Evolutionary conservation across 2,797 vertebrate species (phyloP), one percentile per base, ranked within the genome.

Genomic region (Phoxinus dragarum): DNA sequence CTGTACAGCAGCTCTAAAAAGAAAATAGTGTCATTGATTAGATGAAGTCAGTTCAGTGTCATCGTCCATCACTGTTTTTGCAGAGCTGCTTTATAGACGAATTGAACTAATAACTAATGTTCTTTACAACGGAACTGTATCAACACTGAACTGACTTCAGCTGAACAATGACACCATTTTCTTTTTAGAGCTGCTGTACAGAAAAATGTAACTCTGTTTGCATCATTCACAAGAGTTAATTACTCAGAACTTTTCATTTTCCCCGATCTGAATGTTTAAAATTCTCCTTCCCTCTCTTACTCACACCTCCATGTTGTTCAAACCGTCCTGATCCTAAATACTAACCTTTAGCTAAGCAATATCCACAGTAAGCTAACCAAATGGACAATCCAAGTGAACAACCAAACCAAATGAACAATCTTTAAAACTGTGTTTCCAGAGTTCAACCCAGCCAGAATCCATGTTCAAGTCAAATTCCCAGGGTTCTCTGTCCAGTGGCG

Each of bases 401-500:
- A n/a, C 31, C 31, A 72, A 42, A 72, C 10, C 23, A 42, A 52
- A 16, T 27, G 4, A 59, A 56, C 6, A 31, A 17, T 36, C 27
- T 54, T 34, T 38, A 61, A 34, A 19, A 47, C 49, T 74, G 0
- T 79, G 14, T 34, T 75, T 84, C 6, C 59, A 94, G 93, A 91
- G 66, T 69, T 83, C 87, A 3, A 52, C 75, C 27, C 90, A 91
- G 59, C 84, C 87, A 10, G 90, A 93, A 42, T 66, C 84, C 83
- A 92, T 93, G 85, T 90, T 91, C 83, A 88, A 90, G 64, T 81
- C 85, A 78, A 95, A 93, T 87, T 94, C 92, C 86, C 95, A 92
- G 89, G 95, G 96, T 87, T 96, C 95, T 1, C 90, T 95, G 69
- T 93, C 95, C 74, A 93, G 94, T 0, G 91, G 92, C 3, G 88